Evolutionary conservation across 2,797 vertebrate genomes (phyloP).

Genomic region (Poeciliopsis gracilis): DNA sequence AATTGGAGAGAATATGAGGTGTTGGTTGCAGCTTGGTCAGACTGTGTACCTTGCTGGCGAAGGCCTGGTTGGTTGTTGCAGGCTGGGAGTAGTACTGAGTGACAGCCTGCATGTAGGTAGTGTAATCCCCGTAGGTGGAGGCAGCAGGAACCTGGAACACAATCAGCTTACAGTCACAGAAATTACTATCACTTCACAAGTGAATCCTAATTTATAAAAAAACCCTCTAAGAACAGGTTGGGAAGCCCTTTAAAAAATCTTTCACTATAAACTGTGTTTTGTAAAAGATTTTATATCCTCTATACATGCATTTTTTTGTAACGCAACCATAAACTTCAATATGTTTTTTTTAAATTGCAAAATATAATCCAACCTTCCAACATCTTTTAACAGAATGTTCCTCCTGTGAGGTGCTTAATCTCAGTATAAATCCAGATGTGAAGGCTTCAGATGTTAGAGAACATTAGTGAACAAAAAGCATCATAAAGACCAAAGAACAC

Average conservation of each 20-base stretch:
- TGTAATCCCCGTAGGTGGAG: slow-evolving; percentile 79
- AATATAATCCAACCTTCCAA: neutral
- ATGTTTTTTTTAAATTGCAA: too few relatives aligned
- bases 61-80: slow-evolving; percentile 76
- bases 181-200: neutral
- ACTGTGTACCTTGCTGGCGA: slow-evolving; percentile 76
- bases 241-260: neutral
- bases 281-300: neutral
- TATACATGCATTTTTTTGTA: neutral
- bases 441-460: neutral
- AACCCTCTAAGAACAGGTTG: neutral
- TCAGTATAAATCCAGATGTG: neutral
- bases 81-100: slow-evolving; percentile 85
- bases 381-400: neutral
- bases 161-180: slow-evolving; percentile 7
- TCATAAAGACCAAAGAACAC: neutral
- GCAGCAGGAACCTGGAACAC: slow-evolving; percentile 72
- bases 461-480: neutral
- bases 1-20: neutral
- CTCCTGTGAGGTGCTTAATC: neutral
- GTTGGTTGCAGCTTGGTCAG: neutral
- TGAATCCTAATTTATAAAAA: neutral
- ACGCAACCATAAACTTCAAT: too few relatives aligned
- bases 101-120: slow-evolving; percentile 83
- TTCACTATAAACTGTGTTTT: neutral